Evolutionary conservation across 2,113 vertebrate species (phyloP).

Genomic region (Sorex araneus): DNA sequence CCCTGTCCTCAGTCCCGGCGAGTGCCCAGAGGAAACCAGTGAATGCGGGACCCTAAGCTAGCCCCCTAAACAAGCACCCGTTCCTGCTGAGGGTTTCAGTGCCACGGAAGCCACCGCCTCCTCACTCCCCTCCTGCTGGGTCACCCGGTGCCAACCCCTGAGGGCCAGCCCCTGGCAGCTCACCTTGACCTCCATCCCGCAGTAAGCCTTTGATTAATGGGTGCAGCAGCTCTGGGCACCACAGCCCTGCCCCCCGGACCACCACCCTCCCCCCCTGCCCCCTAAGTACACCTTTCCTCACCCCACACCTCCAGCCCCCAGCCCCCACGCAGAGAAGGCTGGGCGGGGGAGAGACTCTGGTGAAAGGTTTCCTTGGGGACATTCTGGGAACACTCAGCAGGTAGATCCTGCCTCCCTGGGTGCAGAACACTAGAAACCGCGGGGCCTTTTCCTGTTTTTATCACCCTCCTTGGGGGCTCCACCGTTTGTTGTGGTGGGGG

Average conservation of each 20-base stretch:
- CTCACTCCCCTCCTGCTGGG: neutral
- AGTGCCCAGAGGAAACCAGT: neutral
- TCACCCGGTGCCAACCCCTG: neutral
- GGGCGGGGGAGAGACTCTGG: slow-evolving; percentile 43
- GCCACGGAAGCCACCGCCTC: neutral
- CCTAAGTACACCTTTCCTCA: neutral
- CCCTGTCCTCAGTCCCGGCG: neutral
- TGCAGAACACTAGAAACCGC: slow-evolving; percentile 49
- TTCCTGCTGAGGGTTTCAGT: neutral
- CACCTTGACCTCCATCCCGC: slow-evolving; percentile 20
- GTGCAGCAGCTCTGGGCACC: slow-evolving; percentile 2
- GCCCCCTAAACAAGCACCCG: neutral
- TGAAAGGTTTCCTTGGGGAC: slow-evolving; percentile 72
- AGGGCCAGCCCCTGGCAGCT: neutral
- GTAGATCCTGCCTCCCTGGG: slow-evolving; percentile 72
- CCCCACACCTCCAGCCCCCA: neutral
- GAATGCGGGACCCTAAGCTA: neutral
- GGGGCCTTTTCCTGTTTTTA: slow-evolving; percentile 67
- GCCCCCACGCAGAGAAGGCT: neutral
- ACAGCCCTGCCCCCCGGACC: neutral
- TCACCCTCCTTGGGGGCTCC: neutral
- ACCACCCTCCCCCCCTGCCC: neutral
- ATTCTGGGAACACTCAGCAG: slow-evolving; percentile 76
- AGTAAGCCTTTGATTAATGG: neutral
- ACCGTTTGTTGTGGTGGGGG: neutral